Conservation (phyloP, 2,113 vertebrate species). For the Lagenorhynchus albirostris region DNA sequence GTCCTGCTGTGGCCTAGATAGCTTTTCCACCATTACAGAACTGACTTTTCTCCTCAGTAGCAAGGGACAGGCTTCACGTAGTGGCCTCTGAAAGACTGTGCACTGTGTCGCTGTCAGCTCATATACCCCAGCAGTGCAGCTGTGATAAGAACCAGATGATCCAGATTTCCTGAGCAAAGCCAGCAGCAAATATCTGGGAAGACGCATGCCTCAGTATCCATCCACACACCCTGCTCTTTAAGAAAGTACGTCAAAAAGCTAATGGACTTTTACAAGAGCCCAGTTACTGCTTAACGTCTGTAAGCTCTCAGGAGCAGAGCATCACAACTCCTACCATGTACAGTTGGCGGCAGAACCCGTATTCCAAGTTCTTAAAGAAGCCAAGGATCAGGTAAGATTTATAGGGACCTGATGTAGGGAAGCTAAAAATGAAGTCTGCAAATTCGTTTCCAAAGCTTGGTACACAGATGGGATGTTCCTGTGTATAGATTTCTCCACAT, state of each 20-base stretch:
- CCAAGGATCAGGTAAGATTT: constrained; percentile 66
- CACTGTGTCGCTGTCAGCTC: constrained; percentile 74
- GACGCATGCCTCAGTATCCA: constrained; percentile 54
- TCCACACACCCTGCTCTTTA: constrained; percentile 4
- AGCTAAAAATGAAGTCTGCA: constrained; percentile 41
- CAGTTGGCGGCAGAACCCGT: constrained; percentile 13
- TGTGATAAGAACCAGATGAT: constrained; percentile 81
- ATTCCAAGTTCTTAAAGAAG: constrained; percentile 44
- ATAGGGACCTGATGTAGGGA: constrained; percentile 3
- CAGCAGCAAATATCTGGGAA: constrained; percentile 56
- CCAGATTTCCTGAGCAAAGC: constrained; percentile 76
- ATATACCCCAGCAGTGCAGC: constrained; percentile 56
- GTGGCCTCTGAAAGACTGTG: constrained; percentile 64
- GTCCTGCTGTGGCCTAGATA: not conserved
- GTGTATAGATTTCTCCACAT: not conserved
- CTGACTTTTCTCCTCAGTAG: constrained; percentile 73
- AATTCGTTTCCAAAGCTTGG: constrained; percentile 3
- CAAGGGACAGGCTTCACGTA: constrained; percentile 67
- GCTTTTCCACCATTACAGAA: not conserved
- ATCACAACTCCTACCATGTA: not conserved
- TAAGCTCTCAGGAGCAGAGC: constrained; percentile 39
- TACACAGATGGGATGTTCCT: not conserved
- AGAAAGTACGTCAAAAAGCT: constrained; percentile 59
- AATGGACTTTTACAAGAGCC: constrained; percentile 64
- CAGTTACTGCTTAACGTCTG: constrained; percentile 47